Base-by-base conservation (phyloP, 2,888 invertebrate species). In the Thymelicus sylvestris region DNA sequence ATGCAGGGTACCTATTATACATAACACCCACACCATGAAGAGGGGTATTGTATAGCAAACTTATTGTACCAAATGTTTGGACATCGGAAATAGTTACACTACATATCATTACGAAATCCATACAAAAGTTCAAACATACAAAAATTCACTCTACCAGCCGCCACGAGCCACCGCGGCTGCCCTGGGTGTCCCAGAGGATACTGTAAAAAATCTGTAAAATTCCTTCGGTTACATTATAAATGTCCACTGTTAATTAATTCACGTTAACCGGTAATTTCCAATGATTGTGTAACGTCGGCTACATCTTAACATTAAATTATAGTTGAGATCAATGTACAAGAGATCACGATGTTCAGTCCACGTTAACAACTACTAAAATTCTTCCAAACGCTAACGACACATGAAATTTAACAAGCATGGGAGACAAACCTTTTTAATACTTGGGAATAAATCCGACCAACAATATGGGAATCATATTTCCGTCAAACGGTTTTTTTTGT, bases 301-400 rank as follows among this genome's bases (percentile, higher is more conserved):
- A 66, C 69, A 47, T 61, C 73, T 75, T 74, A 75, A 73, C 64
- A 64, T 86, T 86, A 88, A 82, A 86, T 79, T 69, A 87, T 82
- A 86, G 79, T 79, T 91, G 91, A 91, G 91, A 91, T 91, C 91
- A 89, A 86, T 83, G 83, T 85, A 81, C 81, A 83, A 83, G 91
- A 91, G 91, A 91, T 91, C 91, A 88, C 81, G 85, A 84, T 85
- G 81, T 86, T 91, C 91, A 91, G 91, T 91, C 90, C 82, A 84
- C 75, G 70, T 71, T 71, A 55, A 61, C 66, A 62, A 66, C 66
- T 71, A 66, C 41, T 65, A 65, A 57, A 64, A 59, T 59, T 69
- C 59, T 39, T 50, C 39, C 64, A 69, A 69, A 69, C 50, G 39
- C 48, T 69, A 50, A 24, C 57, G 59, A 69, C 39, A 7, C 39